A percentile compares a stretch with the other conserved stretches of the same genome.
Conservation (phyloP, 2,888 invertebrate genomes). For the Eristalis intricaria region DNA sequence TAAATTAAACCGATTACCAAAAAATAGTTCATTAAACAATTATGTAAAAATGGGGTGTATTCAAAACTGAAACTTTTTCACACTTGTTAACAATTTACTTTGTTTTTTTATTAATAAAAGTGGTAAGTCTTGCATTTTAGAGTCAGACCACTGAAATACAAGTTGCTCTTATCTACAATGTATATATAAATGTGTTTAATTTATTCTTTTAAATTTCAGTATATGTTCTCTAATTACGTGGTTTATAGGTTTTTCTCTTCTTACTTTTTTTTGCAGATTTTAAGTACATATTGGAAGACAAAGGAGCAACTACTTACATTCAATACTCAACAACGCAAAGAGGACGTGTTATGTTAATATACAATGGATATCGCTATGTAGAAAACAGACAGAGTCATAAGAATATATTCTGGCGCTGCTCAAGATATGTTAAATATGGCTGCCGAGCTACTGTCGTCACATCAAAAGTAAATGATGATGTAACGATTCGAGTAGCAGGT, state of each 20-base stretch:
- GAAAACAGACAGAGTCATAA: slow-evolving; percentile 81
- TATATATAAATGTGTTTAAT: background rate
- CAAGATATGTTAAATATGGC: slow-evolving; percentile 80
- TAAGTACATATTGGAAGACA: slow-evolving; percentile 78
- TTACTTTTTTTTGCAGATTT: slow-evolving; percentile 74
- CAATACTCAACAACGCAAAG: slow-evolving; percentile 81
- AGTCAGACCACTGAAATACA: background rate
- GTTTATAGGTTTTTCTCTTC: slow-evolving; percentile 6
- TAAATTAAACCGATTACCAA: no score
- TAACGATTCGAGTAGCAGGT: slow-evolving; percentile 78
- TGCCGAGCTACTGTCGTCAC: slow-evolving; percentile 81
- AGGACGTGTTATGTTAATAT: slow-evolving; percentile 80
- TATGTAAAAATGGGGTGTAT: no score
- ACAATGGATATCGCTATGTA: slow-evolving; percentile 81
- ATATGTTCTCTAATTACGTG: background rate
- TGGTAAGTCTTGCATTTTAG: background rate
- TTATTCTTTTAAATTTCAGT: background rate
- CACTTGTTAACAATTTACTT: no score
- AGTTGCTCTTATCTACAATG: background rate
- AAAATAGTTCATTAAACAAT: no score
- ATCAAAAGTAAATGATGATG: slow-evolving; percentile 78
- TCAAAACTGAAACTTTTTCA: no score
- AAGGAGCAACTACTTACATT: slow-evolving; percentile 77
- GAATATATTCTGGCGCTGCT: slow-evolving; percentile 81
- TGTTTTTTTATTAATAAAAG: background rate